phyloP scores from a whole-genome alignment of 2,888 invertebrate genomes.

The Tetanocera ferruginea region DNA sequence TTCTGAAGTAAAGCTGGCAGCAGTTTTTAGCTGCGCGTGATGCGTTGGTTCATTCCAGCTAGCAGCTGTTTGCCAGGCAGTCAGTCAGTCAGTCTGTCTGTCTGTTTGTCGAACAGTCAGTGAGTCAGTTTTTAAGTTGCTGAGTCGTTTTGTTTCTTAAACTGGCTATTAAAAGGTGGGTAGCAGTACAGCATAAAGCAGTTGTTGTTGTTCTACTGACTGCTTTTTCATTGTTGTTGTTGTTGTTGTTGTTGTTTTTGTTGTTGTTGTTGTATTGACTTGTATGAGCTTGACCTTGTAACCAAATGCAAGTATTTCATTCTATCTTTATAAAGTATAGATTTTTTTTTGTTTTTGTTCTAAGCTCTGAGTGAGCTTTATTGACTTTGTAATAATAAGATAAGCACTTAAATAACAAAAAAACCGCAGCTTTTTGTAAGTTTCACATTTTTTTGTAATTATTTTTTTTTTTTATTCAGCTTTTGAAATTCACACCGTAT shows the following conservation, averaged over 20 bases:
- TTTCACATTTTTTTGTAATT: neutral
- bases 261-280: slow-evolving; percentile 31
- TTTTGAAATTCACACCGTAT: neutral
- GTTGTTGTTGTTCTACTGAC: no score
- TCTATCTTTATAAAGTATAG: neutral
- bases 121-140: neutral
- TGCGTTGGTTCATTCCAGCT: neutral
- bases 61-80: neutral
- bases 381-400: neutral
- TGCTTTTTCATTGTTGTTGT: neutral
- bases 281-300: slow-evolving; percentile 51
- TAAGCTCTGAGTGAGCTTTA: neutral
- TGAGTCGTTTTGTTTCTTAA: neutral
- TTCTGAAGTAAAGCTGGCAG: neutral
- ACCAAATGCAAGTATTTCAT: slow-evolving; percentile 43
- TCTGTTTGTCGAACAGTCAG: neutral
- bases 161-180: neutral
- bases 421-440: neutral
- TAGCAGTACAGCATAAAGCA: no score
- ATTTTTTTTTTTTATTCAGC: neutral
- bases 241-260: neutral
- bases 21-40: neutral
- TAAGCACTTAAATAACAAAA: neutral
- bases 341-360: neutral
- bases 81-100: neutral